Base-by-base conservation (phyloP, 2,113 vertebrate genomes). In the Bambusicola thoracicus region DNA sequence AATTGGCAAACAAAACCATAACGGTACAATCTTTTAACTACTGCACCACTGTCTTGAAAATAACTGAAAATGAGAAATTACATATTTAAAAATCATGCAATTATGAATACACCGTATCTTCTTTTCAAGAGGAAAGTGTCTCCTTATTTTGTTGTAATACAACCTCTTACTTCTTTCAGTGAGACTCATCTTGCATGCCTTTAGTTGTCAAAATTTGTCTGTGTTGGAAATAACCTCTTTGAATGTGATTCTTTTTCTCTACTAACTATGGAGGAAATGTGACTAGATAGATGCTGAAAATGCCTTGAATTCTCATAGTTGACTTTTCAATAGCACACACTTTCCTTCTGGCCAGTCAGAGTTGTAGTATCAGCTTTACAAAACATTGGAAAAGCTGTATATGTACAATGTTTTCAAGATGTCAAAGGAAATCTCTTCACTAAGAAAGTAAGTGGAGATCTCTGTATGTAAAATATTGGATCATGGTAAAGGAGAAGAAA, bases 381-480 rank as follows among this genome's bases (percentile, higher is more conserved):
- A 79, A 38, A 58, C 29, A 66, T 14, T 69, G 34, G 38, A 77
- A 89, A 81, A 90, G 40, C n/a, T 38, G 7, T 34, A 19, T 53
- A 66, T 48, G 80, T 30, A 83, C 13, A 72, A 24, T 5, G 51
- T 66, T 66, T 89, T 83, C 18, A 55, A 55, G 49, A 14, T 24
- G 6, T 56, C 48, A 77, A 59, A 67, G 20, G 41, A 84, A 89
- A 61, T 36, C 11, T 69, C 20, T 81, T 63, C 12, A 68, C 5
- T 56, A 77, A 68, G 21, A 61, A 77, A 20, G 16, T 77, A 70
- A 41, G 18, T 80, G n/a, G 16, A 73, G 10, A 63, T 55, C 24
- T 14, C n/a, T 7, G 4, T 7, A 2, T n/a, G 38, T 13, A 56
- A 68, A 32, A 44, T 66, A 41, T 9, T 4, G 2, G 6, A 1